These are phyloP conservation scores for Hydrolagus affinis DNA, from an alignment of 2,113 vertebrate species.

Conservation along the genomic window DNA sequence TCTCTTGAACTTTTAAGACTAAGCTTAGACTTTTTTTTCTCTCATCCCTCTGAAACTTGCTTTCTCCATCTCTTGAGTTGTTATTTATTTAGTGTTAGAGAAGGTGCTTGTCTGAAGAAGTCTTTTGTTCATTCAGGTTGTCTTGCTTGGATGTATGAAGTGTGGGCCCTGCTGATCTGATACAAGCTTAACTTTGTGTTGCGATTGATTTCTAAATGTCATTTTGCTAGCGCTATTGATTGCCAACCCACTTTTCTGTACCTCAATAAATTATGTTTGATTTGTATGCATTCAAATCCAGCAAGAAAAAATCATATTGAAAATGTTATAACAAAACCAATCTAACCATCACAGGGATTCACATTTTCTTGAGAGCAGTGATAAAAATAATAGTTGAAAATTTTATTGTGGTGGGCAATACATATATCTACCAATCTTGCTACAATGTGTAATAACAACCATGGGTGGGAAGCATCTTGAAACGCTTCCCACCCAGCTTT, in stretches of 20 bases:
- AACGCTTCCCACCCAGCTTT: no score
- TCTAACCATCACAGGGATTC: no score
- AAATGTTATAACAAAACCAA: no score
- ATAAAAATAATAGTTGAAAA: no score
- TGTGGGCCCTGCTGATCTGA: background rate
- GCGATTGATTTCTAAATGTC: background rate
- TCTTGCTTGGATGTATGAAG: background rate
- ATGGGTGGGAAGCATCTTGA: no score
- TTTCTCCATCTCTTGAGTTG: background rate
- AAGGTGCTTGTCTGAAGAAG: background rate
- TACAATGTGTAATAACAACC: no score
- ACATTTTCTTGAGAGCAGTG: no score
- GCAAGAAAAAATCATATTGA: no score
- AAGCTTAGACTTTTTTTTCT: background rate
- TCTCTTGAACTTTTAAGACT: no score
- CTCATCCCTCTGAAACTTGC: background rate
- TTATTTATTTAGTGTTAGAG: background rate
- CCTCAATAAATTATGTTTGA: background rate
- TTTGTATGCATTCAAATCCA: no score
- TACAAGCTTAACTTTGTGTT: background rate
- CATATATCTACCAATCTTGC: no score
- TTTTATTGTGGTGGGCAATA: no score
- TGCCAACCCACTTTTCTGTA: background rate
- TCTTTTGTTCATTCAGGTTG: background rate
- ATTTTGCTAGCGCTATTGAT: background rate